Base-by-base conservation (phyloP, 2,888 invertebrate genomes). In the Mycalesis mineus region DNA sequence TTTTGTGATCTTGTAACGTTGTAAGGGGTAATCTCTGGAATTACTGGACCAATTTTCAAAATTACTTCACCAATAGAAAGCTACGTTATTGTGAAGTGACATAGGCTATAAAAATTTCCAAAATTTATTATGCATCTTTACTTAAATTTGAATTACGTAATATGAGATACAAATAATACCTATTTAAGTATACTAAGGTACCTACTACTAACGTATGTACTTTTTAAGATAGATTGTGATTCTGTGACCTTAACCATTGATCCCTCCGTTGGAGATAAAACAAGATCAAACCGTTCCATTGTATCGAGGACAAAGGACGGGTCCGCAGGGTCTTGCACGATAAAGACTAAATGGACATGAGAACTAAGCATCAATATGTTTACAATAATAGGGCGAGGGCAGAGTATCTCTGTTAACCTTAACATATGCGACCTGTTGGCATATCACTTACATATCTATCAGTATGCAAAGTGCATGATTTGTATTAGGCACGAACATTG, bases 241-340 rank as follows among this genome's bases (percentile, higher is more conserved):
- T 33, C 33, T 42, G 29, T 42, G 42, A 52, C 52, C 52, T 52
- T 33, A 33, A 13, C 42, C 41, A 42, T 52, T 52, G 52, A 52
- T 42, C 33, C 13, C 52, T 41, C 42, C 52, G 15, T 42, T 33
- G 31, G 33, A 52, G 52, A 52, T 52, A 52, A 52, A 52, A 52
- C 52, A 52, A 52, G 52, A 52, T 52, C 52, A 52, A 52, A 41
- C 52, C 42, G 13, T 52, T 42, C 52, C 13, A 52, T 52, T 52
- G 52, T 52, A 52, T 42, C 33, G 52, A 41, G 29, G 33, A 52
- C 52, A 52, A 52, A 52, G 52, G 52, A n/a, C 14, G 52, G 52
- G 52, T 42, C 52, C 33, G 33, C 33, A 42, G 52, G 33, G 42
- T 52, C 42, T 52, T 33, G 52, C 41, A 52, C 42, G 52, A 52